A percentile compares a stretch with the other conserved stretches of the same genome.
These are phyloP conservation scores for Ibidorhyncha struthersii DNA, from an alignment of 2,113 vertebrate species.

Conservation along the genomic window DNA sequence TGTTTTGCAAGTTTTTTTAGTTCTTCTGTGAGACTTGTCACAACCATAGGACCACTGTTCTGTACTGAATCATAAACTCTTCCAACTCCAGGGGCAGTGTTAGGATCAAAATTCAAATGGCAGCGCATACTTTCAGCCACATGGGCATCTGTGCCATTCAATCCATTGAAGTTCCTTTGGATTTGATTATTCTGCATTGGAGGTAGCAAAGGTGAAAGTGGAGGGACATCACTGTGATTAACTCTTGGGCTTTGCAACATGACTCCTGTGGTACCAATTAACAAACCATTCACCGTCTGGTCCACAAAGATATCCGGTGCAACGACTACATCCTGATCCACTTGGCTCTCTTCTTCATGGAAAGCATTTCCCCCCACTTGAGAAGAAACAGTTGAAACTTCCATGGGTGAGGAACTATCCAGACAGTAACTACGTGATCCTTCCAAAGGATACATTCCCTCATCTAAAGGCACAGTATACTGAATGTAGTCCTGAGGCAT, in stretches of 20 bases:
- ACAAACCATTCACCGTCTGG: constrained; percentile 84
- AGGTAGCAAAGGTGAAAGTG: constrained; percentile 92
- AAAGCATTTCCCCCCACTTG: constrained; percentile 79
- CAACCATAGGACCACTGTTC: constrained; percentile 92
- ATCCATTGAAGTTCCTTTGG: constrained; percentile 87
- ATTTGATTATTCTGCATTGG: constrained; percentile 85
- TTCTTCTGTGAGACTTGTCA: constrained; percentile 96
- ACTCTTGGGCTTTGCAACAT: constrained; percentile 87
- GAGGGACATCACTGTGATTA: constrained; percentile 78
- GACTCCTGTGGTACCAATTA: constrained; percentile 85
- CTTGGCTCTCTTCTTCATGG: constrained; percentile 82
- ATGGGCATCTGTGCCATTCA: constrained; percentile 84
- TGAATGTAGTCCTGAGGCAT: constrained; percentile 98
- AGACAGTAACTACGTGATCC: constrained; percentile 89
- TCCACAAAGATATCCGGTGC: constrained; percentile 91
- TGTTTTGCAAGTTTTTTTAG: constrained; percentile 96
- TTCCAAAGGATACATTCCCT: constrained; percentile 93
- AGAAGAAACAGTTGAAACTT: constrained; percentile 83
- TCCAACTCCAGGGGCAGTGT: constrained; percentile 91
- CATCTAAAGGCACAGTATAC: constrained; percentile 99
- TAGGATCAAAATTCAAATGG: constrained; percentile 95
- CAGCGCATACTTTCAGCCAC: constrained; percentile 90
- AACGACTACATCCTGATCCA: constrained; percentile 83
- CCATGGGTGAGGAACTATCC: constrained; percentile 92
- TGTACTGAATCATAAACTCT: constrained; percentile 96